Conservation (phyloP, 2,797 vertebrate genomes). For the Peromyscus aztecus region DNA sequence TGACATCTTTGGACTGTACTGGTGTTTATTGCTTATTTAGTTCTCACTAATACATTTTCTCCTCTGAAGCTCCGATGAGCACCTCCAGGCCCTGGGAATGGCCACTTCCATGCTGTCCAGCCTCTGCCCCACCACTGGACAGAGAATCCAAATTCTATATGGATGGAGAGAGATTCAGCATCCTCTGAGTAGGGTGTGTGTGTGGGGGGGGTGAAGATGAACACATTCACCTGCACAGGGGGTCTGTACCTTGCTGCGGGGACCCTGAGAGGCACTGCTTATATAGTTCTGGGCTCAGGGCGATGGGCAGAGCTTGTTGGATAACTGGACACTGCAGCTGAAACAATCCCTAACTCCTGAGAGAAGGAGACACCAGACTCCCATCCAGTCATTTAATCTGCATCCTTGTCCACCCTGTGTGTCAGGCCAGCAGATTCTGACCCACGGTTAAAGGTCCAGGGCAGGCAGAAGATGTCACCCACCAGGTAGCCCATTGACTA, state of each 20-base stretch:
- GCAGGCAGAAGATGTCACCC: background rate
- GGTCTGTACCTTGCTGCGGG: background rate
- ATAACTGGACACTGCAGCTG: constrained; percentile 44
- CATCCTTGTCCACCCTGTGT: background rate
- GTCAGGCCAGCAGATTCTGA: constrained; percentile 14
- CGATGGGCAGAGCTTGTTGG: constrained; percentile 57
- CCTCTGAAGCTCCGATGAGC: too few species aligned
- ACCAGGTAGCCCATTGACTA: background rate
- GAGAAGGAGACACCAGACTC: constrained; percentile 60
- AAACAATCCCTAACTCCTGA: constrained; percentile 16
- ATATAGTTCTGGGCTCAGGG: background rate
- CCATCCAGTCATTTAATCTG: constrained; percentile 9
- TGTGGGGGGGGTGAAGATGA: background rate
- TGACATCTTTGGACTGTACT: background rate
- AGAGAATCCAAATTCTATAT: background rate
- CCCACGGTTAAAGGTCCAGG: background rate
- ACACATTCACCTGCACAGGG: background rate
- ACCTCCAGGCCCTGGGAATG: background rate
- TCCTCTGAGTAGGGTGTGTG: background rate
- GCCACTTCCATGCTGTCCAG: background rate
- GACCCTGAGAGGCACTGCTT: background rate
- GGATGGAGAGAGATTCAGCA: background rate
- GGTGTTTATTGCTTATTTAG: background rate
- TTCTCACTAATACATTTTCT: background rate
- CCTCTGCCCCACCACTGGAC: background rate